Base-by-base conservation (phyloP, 1,140 invertebrate species). In the Diachasmimorpha longicaudata region DNA sequence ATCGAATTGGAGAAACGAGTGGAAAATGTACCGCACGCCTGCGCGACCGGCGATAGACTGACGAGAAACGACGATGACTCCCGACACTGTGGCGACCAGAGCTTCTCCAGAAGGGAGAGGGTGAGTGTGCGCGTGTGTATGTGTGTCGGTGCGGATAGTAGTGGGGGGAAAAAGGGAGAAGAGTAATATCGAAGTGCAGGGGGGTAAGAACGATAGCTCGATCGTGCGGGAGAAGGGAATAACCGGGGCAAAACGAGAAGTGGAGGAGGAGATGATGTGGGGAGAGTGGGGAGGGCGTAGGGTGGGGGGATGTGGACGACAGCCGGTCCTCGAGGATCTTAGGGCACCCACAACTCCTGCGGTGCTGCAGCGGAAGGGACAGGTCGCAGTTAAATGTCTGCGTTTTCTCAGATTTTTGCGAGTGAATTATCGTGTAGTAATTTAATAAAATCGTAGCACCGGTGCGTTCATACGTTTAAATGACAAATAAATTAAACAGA, bases 41-140 rank as follows among this genome's bases (percentile, higher is more conserved):
- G 83, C 85, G 84, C 87, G 82, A 79, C 85, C 85, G 79, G 79
- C 83, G 81, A 81, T 79, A 81, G 82, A 87, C 87, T 87, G 82
- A 86, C 80, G 79, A 73, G 78, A 78, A 72, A 70, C 77, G 72
- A 76, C 82, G 84, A 85, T 83, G 81, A 83, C 79, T 83, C 82
- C 81, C 83, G 82, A 78, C 77, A 74, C 77, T 79, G 68, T 71
- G 75, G 58, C 55, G 58, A 39, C 66, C 31, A 19, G n/a, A 52
- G 63, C 69, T 58, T 4, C 19, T 44, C 36, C 14, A 31, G 58
- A 48, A 39, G 52, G 46, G 25, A 48, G 48, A 52, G 44, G 70
- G 48, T 19, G 19, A 55, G 19, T 46, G 39, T 46, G 16, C 52
- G 21, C 0, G 14, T 63, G 6, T 63, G 55, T 58, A 21, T 58